Base-by-base conservation (phyloP, 2,113 vertebrate species). In the Hippolais icterina region DNA sequence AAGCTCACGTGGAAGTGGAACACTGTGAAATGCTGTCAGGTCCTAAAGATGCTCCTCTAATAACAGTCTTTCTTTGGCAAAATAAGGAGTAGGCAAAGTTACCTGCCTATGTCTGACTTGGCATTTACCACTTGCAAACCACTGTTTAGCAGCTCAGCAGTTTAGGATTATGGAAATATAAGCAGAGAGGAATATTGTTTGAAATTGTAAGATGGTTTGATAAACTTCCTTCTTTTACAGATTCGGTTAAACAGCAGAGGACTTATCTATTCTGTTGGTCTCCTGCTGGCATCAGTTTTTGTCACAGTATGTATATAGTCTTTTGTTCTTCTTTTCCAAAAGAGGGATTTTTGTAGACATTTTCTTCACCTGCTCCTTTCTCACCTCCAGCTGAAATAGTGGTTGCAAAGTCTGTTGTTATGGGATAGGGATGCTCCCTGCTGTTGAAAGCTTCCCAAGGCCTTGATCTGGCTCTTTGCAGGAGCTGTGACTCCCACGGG, bases 211-310 rank as follows among this genome's bases (percentile, higher is more conserved):
- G 61, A 22, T 53, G 59, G 20, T 60, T 94, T 89, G 92, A 50
- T 80, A n/a, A 88, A 87, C 69, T 93, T 93, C 54, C 79, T 96
- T 95, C 91, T 90, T 91, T 97, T 96, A 20, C 85, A 99, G 99
- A 99, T 99, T 90, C 98, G 98, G 89, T 98, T 99, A 61, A 99
- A 99, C 97, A 99, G 99, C 95, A 99, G 99, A 98, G 99, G 99
- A 23, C 98, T 99, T 60, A 99, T 99, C 97, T 99, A 99, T 97
- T 99, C 99, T 1, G 99, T 99, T 63, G 99, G 98, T 52, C 98
- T 99, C 77, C 98, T 99, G 82, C 94, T 99, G 97, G 99, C 98
- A 12, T 99, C 99, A 5, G 99, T 99, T 90, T 99, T 99, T 93
- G 96, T 99, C 96, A 99, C 99, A 61, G 99, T 99, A 98, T 96